These are phyloP conservation scores for Drosophila hamatofila DNA, from an alignment of 2,888 invertebrate genomes.

Conservation along the genomic window DNA sequence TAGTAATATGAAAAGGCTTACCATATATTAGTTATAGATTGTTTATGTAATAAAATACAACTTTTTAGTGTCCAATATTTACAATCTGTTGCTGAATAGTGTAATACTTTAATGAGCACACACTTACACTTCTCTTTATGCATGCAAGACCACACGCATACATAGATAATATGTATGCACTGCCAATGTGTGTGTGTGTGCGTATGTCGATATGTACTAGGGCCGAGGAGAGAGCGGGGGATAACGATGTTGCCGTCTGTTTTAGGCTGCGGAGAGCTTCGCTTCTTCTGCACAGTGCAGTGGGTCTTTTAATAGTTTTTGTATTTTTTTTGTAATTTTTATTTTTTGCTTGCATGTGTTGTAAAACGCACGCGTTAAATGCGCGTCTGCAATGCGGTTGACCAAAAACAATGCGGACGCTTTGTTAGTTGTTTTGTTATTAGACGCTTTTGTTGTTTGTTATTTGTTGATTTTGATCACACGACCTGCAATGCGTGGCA, in stretches of 20 bases:
- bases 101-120: conserved; percentile 23
- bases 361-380: conserved; percentile 54
- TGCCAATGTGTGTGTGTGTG: not conserved
- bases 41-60: too few relatives aligned
- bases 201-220: not conserved
- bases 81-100: conserved; percentile 27
- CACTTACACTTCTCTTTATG: conserved; percentile 13
- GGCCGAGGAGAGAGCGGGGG: not conserved
- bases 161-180: not conserved
- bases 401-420: conserved; percentile 73
- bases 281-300: conserved; percentile 35
- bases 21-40: too few relatives aligned
- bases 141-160: conserved; percentile 10
- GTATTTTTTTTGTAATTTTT: not conserved
- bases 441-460: conserved; percentile 33
- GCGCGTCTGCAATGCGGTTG: conserved; percentile 71
- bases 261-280: conserved; percentile 29
- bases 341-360: conserved; percentile 38
- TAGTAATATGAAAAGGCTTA: too few relatives aligned
- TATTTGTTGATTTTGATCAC: conserved; percentile 68
- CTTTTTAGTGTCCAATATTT: not conserved
- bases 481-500: conserved; percentile 53
- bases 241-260: conserved; percentile 29
- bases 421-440: conserved; percentile 57
- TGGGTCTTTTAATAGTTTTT: conserved; percentile 63